phyloP scores from a whole-genome alignment of 2,113 vertebrate genomes.

The Notothenia rossii region DNA sequence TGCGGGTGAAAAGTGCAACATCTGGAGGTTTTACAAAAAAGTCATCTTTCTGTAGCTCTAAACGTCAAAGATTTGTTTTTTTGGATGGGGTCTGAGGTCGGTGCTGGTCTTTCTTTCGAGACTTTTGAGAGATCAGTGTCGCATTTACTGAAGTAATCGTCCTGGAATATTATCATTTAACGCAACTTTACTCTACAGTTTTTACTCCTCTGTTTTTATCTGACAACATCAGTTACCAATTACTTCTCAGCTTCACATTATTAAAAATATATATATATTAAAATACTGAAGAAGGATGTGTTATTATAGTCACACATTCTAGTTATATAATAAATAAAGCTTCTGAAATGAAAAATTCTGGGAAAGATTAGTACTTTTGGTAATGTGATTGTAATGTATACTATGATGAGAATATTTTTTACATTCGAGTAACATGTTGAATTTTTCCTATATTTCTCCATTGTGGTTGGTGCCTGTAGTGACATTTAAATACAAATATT shows the following conservation, averaged over 20 bases:
- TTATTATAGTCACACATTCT: neutral
- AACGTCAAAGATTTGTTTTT: slow-evolving; percentile 32
- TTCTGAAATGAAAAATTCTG: too few species aligned
- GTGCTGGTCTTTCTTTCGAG: too few species aligned
- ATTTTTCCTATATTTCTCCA: too few species aligned
- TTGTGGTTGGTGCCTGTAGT: too few species aligned
- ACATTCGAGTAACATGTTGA: too few species aligned
- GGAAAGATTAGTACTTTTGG: too few species aligned
- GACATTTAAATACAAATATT: too few species aligned
- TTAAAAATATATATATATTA: neutral
- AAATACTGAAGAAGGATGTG: neutral
- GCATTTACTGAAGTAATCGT: neutral
- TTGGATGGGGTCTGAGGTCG: too few species aligned
- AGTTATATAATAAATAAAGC: too few species aligned
- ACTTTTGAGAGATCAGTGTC: neutral
- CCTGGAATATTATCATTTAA: neutral
- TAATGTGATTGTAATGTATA: too few species aligned
- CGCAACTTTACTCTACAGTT: neutral
- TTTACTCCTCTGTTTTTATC: neutral
- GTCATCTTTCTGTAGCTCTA: neutral
- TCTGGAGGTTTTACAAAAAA: neutral
- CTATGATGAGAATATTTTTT: too few species aligned
- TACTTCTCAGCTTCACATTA: neutral
- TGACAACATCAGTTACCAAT: neutral
- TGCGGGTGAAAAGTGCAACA: slow-evolving; percentile 12